These are phyloP conservation scores for Dryomyza anilis DNA, from an alignment of 2,888 invertebrate species.

Conservation along the genomic window DNA sequence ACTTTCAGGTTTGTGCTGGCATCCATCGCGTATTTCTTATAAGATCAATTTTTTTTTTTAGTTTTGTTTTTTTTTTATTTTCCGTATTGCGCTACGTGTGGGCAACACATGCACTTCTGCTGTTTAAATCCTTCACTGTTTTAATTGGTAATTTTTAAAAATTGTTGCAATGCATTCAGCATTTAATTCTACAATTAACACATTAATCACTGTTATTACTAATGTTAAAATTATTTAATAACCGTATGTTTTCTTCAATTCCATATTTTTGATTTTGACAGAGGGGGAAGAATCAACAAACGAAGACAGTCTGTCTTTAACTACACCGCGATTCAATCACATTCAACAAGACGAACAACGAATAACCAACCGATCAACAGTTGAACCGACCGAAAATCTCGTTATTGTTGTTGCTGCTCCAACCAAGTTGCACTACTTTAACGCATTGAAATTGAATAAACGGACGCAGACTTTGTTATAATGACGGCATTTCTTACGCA, in stretches of 20 bases:
- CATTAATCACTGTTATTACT: too few species aligned
- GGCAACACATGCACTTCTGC: neutral
- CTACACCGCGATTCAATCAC: too few species aligned
- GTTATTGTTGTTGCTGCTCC: too few species aligned
- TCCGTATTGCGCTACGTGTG: neutral
- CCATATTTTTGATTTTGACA: neutral
- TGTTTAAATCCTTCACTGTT: neutral
- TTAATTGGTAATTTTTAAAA: neutral
- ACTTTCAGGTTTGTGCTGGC: neutral
- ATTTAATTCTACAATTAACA: neutral
- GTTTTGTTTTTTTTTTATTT: neutral
- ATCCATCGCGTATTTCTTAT: neutral
- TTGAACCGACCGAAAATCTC: too few species aligned
- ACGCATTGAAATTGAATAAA: too few species aligned
- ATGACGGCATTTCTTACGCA: too few species aligned
- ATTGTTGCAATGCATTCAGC: neutral
- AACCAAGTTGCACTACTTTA: too few species aligned
- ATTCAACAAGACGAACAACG: too few species aligned
- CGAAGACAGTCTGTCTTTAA: too few species aligned
- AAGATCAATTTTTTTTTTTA: neutral
- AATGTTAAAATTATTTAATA: neutral
- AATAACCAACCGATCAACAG: too few species aligned
- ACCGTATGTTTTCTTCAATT: neutral
- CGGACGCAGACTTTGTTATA: too few species aligned
- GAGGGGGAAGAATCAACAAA: too few species aligned